Base-by-base conservation (phyloP, 2,888 invertebrate species). In the Seira musarum region DNA sequence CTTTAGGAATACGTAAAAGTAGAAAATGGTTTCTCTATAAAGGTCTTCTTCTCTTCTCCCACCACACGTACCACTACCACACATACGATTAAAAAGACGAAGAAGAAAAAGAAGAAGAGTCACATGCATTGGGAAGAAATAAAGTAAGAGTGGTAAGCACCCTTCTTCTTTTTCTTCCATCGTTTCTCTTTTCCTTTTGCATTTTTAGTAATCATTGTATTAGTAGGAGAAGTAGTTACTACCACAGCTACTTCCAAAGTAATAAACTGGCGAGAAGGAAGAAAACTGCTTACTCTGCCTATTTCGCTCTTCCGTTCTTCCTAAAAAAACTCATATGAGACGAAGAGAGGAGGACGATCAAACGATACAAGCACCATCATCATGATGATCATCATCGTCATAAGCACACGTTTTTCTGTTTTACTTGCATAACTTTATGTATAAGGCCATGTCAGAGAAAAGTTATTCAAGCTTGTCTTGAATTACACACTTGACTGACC, bases 391-490 rank as follows among this genome's bases (percentile, higher is more conserved):
- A 67, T 24, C 5, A 24, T 22, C 64, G 22, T 8, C 70, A 25
- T 46, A 25, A 35, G n/a, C 76, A 46, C 63, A 61, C 76, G 40
- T 40, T 22, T 61, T 17, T 19, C n/a, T n/a, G n/a, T n/a, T n/a
- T n/a, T n/a, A n/a, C 35, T 35, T 5, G 13, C 10, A 24, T 49
- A n/a, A 30, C 24, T 76, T 35, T 75, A 70, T 64, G 77, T 60
- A 70, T 49, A 46, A 65, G 71, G 77, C 65, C 53, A 77, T 70
- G 77, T 71, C 77, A 77, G 77, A n/a, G n/a, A 60, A 77, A 77
- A 77, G 77, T 77, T 77, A 77, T 70, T 77, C 77, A 77, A 77
- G 77, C 77, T 61, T 77, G 77, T 77, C 77, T 77, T 77, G 77
- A 77, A 77, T 77, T 77, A 77, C 77, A 77, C 77, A 77, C 66